Percentiles rank a stretch among this genome's conserved stretches.
phyloP scores from a whole-genome alignment of 2,113 vertebrate species.

The Elanoides forficatus region DNA sequence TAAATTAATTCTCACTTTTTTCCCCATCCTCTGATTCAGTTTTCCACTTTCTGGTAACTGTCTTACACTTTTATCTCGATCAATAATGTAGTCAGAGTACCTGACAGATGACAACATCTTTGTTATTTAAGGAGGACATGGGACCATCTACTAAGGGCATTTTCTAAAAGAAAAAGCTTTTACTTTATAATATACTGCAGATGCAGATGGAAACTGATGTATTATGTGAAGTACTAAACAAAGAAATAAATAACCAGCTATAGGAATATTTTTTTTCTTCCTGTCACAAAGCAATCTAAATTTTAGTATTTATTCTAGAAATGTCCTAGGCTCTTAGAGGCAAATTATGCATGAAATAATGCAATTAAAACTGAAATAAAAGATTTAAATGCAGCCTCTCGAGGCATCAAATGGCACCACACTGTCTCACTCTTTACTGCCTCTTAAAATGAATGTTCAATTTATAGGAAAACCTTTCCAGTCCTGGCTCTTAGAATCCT shows the following conservation, averaged over 20 bases:
- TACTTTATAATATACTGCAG: slow-evolving; percentile 27
- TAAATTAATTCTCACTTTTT: background rate
- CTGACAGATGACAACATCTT: slow-evolving; percentile 41
- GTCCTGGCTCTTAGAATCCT: background rate
- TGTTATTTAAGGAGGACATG: slow-evolving; percentile 45
- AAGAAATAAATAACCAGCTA: slow-evolving; percentile 52
- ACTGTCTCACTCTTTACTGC: slow-evolving; percentile 34
- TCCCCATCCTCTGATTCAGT: background rate
- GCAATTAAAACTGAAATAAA: slow-evolving; percentile 62
- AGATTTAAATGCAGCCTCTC: slow-evolving; percentile 52
- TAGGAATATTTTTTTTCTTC: background rate
- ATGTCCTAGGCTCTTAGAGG: slow-evolving; percentile 38
- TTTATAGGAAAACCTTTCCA: slow-evolving; percentile 45
- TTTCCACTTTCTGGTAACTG: background rate
- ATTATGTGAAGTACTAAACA: slow-evolving; percentile 22
- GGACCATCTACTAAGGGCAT: background rate
- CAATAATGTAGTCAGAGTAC: slow-evolving; percentile 31
- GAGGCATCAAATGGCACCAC: slow-evolving; percentile 43
- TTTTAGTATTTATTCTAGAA: slow-evolving; percentile 48
- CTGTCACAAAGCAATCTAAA: slow-evolving; percentile 44
- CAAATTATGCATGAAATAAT: slow-evolving; percentile 64
- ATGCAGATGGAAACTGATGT: slow-evolving; percentile 36
- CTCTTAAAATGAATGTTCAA: slow-evolving; percentile 36
- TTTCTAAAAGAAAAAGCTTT: background rate
- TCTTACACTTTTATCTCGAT: background rate